Percentiles rank a stretch among this genome's conserved stretches.
Evolutionary conservation across 1,140 invertebrate species (phyloP).

Genomic region (Cotesia glomerata): DNA sequence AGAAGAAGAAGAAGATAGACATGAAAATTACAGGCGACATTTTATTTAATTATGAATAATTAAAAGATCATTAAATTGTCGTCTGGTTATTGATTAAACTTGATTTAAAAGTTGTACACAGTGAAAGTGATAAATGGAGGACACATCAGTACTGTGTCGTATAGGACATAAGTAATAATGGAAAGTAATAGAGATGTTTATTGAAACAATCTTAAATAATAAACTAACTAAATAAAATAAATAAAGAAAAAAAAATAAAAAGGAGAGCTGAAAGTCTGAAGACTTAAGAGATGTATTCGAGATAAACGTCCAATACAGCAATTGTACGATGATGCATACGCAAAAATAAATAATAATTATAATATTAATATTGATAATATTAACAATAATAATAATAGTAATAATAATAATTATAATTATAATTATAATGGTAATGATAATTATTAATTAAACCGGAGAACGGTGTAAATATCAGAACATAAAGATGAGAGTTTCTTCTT

Average conservation of each 20-base stretch:
- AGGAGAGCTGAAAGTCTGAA: conserved; percentile 1
- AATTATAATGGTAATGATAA: conserved; percentile 1
- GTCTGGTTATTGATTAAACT: not conserved
- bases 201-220: not conserved
- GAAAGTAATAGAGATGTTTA: not conserved
- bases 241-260: not conserved
- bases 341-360: not conserved
- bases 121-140: not conserved
- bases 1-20: not conserved
- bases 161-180: not conserved
- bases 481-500: not conserved
- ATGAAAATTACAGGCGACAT: not conserved
- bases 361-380: not conserved
- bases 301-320: too few species aligned
- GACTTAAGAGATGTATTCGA: not conserved
- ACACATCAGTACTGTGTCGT: not conserved
- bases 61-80: not conserved
- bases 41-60: not conserved
- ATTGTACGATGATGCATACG: conserved; percentile 4
- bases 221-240: not conserved
- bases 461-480: not conserved
- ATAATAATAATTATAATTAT: too few species aligned
- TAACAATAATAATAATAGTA: not conserved
- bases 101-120: not conserved
- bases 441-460: not conserved